Percentiles rank a stretch among this genome's conserved stretches.
Conservation (phyloP, 2,113 vertebrate species). For the Raja brachyura region DNA sequence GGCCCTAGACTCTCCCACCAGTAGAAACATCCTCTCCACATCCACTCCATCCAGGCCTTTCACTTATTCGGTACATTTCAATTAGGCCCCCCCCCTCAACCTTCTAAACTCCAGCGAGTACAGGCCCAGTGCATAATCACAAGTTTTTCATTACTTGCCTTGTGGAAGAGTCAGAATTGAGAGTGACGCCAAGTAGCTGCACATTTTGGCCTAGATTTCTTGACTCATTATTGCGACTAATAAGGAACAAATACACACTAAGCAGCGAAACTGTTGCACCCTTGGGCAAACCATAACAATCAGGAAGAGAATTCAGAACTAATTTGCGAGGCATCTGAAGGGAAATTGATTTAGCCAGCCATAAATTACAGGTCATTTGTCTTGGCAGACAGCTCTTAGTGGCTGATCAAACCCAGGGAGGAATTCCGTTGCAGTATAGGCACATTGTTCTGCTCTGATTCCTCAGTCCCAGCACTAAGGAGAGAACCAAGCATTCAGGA, state of each 20-base stretch:
- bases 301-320: conserved; percentile 2
- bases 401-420: background rate
- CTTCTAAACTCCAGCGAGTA: too few relatives aligned
- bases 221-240: conserved; percentile 8
- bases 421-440: background rate
- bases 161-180: background rate
- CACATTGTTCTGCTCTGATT: background rate
- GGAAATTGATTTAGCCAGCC: conserved; percentile 7
- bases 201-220: background rate
- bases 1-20: too few relatives aligned
- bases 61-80: background rate
- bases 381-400: background rate
- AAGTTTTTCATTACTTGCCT: background rate
- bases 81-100: too few relatives aligned
- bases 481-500: background rate
- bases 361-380: conserved; percentile 19
- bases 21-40: too few relatives aligned
- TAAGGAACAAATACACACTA: conserved; percentile 5
- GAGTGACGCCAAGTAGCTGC: background rate
- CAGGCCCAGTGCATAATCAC: background rate
- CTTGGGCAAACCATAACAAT: background rate
- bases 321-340: background rate
- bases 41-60: too few relatives aligned
- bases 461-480: background rate
- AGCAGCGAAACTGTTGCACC: background rate